A percentile compares a stretch with the other conserved stretches of the same genome.
Conservation (phyloP, 2,888 invertebrate species). For the Boloria euphrosyne region DNA sequence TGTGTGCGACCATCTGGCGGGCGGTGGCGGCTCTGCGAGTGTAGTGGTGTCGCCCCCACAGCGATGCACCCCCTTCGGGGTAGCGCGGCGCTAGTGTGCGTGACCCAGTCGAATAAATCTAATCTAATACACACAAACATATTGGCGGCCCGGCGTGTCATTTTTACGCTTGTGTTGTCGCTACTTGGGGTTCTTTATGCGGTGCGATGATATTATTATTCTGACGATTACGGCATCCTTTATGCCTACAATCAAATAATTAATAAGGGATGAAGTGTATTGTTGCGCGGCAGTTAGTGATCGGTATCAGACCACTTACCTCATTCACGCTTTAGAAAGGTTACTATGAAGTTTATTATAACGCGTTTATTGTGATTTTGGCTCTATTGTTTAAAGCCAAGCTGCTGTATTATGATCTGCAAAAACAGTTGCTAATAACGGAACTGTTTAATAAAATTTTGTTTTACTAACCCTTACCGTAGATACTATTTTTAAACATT, state of each 20-base stretch:
- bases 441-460: conserved; percentile 24
- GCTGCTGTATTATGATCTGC: conserved; percentile 10
- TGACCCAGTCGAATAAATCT: conserved; percentile 82
- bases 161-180: conserved; percentile 81
- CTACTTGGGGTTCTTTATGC: conserved; percentile 80
- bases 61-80: conserved; percentile 70
- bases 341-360: conserved; percentile 67
- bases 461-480: conserved; percentile 38
- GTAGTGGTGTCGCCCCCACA: conserved; percentile 71
- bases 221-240: conserved; percentile 81
- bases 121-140: conserved; percentile 80
- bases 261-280: conserved; percentile 82
- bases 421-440: neutral
- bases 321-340: conserved; percentile 68
- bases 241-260: conserved; percentile 82
- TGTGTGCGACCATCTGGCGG: conserved; percentile 80
- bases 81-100: conserved; percentile 66
- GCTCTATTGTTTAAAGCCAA: conserved; percentile 51
- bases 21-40: conserved; percentile 59
- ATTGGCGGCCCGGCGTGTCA: conserved; percentile 78
- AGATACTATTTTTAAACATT: no score
- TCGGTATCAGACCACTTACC: conserved; percentile 74
- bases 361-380: conserved; percentile 42
- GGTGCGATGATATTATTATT: conserved; percentile 81
- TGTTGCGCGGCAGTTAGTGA: conserved; percentile 72